Evolutionary conservation across 2,113 vertebrate species (phyloP), one percentile per base, ranked within the genome.

Genomic region (Numida meleagris): DNA sequence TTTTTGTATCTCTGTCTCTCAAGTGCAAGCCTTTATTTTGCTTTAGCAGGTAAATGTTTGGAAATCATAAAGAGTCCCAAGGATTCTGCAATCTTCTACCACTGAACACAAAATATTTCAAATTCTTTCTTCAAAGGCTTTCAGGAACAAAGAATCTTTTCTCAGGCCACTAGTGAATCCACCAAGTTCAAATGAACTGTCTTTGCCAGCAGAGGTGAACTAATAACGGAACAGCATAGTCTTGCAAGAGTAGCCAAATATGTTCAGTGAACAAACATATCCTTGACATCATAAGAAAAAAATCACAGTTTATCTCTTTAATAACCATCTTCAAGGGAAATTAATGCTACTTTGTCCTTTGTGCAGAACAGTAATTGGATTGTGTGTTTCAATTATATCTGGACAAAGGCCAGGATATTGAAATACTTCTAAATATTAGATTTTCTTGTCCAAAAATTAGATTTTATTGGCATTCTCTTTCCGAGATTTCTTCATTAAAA

Each of bases 401-500:
- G 98, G 97, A 98, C 97, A 98, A 97, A 98, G 97, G 97, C 97
- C 97, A 98, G 97, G 97, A 96, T 97, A 98, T 98, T 98, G 97
- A 97, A 98, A 98, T 98, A 97, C 97, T 98, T 98, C 95, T 96
- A 97, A 96, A 97, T 98, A 98, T 98, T 98, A 98, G 97, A 98
- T 98, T 98, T 97, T 97, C 97, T 97, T 97, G 89, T 97, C 96
- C 96, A 98, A 97, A 98, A 98, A 98, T 98, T 98, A 98, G 97
- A 97, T 98, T 98, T 97, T 97, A 97, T 98, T 98, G 97, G 97
- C 97, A 97, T 98, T 96, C 96, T 96, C 96, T 97, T 98, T 96
- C 97, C 92, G 93, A 97, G 97, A 98, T 97, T 98, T 98, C 98
- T 98, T 98, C 97, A 97, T 98, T 98, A 98, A 98, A 98, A 97